Percentiles rank a stretch among this genome's conserved stretches.
Conservation (phyloP, 2,797 vertebrate genomes). For the Glyptemys insculpta region DNA sequence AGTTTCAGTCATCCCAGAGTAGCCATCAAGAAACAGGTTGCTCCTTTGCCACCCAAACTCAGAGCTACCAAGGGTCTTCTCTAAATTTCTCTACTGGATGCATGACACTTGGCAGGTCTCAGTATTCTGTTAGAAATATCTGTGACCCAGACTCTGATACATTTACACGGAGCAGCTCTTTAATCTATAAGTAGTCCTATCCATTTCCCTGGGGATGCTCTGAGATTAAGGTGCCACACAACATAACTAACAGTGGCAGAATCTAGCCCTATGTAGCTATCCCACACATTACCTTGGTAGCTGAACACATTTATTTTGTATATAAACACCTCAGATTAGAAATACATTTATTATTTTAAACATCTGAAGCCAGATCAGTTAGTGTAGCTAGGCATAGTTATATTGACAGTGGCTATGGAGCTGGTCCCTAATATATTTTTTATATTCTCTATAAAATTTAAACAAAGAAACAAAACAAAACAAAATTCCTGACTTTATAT, state of each 20-base stretch:
- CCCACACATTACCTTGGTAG: not conserved
- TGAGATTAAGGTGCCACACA: not conserved
- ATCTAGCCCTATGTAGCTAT: not conserved
- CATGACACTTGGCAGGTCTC: not conserved
- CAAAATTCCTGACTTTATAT: no score
- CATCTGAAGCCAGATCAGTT: not conserved
- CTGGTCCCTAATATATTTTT: not conserved
- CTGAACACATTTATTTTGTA: not conserved
- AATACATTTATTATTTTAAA: not conserved
- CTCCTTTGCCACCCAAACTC: not conserved
- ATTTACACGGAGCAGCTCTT: not conserved
- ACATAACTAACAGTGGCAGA: not conserved
- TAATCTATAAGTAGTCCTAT: not conserved
- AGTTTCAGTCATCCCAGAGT: not conserved
- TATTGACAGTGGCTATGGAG: not conserved
- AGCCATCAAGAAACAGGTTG: not conserved
- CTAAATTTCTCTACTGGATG: accelerated
- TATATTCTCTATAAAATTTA: not conserved
- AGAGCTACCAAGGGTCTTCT: not conserved
- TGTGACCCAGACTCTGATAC: not conserved
- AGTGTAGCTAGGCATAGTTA: not conserved
- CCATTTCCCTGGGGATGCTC: not conserved
- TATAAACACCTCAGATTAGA: not conserved
- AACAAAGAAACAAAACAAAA: not conserved
- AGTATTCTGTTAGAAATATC: not conserved